Conservation (phyloP, 1,140 invertebrate species). For the Heliconius nattereri region DNA sequence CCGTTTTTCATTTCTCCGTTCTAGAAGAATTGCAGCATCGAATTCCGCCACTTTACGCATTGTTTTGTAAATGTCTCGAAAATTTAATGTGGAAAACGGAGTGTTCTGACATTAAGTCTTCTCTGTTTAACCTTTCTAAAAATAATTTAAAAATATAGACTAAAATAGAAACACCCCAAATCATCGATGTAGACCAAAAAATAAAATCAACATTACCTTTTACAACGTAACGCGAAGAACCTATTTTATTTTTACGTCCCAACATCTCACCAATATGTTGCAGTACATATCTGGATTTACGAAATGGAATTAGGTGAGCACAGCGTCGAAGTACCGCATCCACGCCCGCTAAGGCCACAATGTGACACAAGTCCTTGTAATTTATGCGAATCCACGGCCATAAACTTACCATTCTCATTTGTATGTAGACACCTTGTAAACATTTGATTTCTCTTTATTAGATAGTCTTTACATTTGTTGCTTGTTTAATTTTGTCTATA, state of each 20-base stretch:
- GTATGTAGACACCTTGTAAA: background rate
- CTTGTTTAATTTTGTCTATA: too few relatives aligned
- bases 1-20: too few relatives aligned
- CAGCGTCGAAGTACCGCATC: background rate
- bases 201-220: background rate
- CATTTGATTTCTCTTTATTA: background rate
- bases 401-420: background rate
- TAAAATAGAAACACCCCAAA: background rate
- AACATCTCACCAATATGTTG: too few relatives aligned
- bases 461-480: background rate
- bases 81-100: too few relatives aligned
- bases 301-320: too few relatives aligned
- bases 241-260: background rate
- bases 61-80: too few relatives aligned
- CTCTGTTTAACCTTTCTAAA: too few relatives aligned
- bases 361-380: background rate
- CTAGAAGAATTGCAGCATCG: too few relatives aligned
- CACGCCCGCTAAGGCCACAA: background rate
- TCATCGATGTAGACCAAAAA: background rate
- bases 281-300: too few relatives aligned
- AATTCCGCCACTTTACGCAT: too few relatives aligned
- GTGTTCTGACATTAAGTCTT: too few relatives aligned
- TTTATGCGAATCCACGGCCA: background rate
- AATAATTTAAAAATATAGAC: too few relatives aligned
- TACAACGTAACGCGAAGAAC: background rate